Evolutionary conservation across 2,888 invertebrate species (phyloP), one percentile per base, ranked within the genome.

Genomic region (Unio pictorum): DNA sequence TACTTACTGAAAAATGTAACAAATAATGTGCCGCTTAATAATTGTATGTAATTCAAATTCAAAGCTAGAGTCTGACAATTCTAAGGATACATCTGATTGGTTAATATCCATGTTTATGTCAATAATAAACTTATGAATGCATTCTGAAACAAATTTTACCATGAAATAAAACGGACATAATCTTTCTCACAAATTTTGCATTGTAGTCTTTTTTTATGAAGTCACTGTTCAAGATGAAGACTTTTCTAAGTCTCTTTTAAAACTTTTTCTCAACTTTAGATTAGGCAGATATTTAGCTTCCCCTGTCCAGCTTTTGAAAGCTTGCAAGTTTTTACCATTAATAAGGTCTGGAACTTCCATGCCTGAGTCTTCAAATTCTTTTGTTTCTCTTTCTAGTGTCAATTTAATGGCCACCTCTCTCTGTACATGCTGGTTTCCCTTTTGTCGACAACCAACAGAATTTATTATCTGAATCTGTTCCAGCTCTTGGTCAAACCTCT

Each of bases 391-490:
- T 83, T 95, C 93, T 76, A 94, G 92, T 0, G 94, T 95, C 82
- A 95, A 93, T 82, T 93, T 93, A 62, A 96, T 94, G 17, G 94
- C 92, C 89, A 95, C 94, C 89, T 95, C 94, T 72, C 96, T 92
- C 78, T 94, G 94, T 0, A 94, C 94, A 90, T 96, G 95, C 85
- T 96, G 96, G 20, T 93, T 92, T 79, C 93, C 93, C 17, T 58
- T 34, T 81, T 93, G 94, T 66, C 95, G 93, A 69, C 93, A 93
- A 0, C 94, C 94, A 55, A 96, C 93, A 0, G 94, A 94, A 86
- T 95, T 94, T 86, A 95, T 95, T 23, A 95, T 90, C 20, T 92
- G 90, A 76, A 96, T 96, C 88, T 95, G 94, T 81, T 94, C 93
- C 57, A 95, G 88, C 90, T 96, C 95, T 61, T 94, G 94, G 73